Evolutionary conservation across 2,797 vertebrate genomes (phyloP).

Genomic region (Gymnoscopelus braueri): DNA sequence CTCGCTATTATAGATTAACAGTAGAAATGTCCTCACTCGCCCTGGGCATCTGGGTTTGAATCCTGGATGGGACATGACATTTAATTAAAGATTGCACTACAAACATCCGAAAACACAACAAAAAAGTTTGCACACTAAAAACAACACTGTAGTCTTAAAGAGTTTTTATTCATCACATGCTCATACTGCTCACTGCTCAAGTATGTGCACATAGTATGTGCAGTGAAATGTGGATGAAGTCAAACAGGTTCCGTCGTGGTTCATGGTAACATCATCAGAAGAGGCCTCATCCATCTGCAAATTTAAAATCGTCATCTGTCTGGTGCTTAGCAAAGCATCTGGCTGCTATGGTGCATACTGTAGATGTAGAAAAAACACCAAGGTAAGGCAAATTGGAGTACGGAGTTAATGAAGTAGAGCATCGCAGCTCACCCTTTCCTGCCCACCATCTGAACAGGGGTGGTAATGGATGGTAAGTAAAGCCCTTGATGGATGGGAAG

Average conservation of each 20-base stretch:
- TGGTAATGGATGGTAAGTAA: not conserved
- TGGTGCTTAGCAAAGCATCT: constrained; percentile 20
- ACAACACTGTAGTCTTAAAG: too few species aligned
- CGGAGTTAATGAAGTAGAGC: constrained; percentile 13
- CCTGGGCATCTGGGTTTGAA: too few species aligned
- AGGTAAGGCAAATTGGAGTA: constrained; percentile 2
- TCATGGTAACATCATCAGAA: not conserved
- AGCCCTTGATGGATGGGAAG: constrained; percentile 12
- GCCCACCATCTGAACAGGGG: constrained; percentile 15
- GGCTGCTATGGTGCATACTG: not conserved
- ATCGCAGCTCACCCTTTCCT: not conserved
- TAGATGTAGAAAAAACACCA: not conserved
- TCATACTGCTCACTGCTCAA: too few species aligned
- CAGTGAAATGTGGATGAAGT: too few species aligned
- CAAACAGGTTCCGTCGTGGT: not conserved
- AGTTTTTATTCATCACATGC: too few species aligned
- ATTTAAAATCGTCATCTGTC: constrained; percentile 10
- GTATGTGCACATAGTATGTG: too few species aligned
- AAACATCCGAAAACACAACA: too few species aligned
- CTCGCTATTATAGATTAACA: too few species aligned
- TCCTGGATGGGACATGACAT: too few species aligned
- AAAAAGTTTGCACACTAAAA: too few species aligned
- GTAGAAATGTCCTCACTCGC: too few species aligned
- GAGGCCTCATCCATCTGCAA: constrained; percentile 15
- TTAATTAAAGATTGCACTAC: too few species aligned